Conservation (phyloP, 2,888 invertebrate species). For the Caenorhabditis macrosperma region DNA sequence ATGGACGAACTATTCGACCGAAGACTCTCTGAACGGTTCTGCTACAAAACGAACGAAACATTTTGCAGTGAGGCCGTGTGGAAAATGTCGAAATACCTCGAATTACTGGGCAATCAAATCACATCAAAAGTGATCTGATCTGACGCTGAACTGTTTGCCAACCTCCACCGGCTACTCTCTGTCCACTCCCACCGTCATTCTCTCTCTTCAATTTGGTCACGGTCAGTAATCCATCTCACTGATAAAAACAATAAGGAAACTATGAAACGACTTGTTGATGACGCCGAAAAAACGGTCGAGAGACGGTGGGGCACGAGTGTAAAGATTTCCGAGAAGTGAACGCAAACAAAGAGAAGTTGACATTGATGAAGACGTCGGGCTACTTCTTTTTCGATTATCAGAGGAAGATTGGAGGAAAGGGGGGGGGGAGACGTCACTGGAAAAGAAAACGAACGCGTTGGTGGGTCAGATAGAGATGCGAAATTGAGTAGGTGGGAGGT, state of each 20-base stretch:
- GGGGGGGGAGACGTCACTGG: slow-evolving; percentile 8
- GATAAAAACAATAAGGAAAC: slow-evolving; percentile 44
- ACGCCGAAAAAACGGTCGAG: slow-evolving; percentile 34
- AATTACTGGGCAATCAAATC: slow-evolving; percentile 36
- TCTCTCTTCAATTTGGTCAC: slow-evolving; percentile 33
- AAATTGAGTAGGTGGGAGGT: slow-evolving; percentile 21
- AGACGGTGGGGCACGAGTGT: slow-evolving; percentile 26
- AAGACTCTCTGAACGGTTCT: neutral
- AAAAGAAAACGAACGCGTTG: neutral
- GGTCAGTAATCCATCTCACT: slow-evolving; percentile 44
- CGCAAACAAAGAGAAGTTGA: slow-evolving; percentile 30
- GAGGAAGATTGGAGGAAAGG: slow-evolving; percentile 1
- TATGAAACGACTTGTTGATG: slow-evolving; percentile 46
- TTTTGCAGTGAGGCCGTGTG: no score
- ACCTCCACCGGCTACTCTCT: slow-evolving; percentile 12
- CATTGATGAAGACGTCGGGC: slow-evolving; percentile 14
- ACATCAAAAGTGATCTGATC: slow-evolving; percentile 30
- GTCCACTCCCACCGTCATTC: slow-evolving; percentile 10
- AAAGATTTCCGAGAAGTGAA: slow-evolving; percentile 15
- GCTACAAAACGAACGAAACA: slow-evolving; percentile 21
- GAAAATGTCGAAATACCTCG: slow-evolving; percentile 1
- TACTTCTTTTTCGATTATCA: no score
- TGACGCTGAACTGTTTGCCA: slow-evolving; percentile 52
- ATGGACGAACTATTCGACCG: neutral
- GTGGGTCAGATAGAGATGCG: neutral